Base-by-base conservation (phyloP, 2,113 vertebrate species). In the Epinephelus lanceolatus region DNA sequence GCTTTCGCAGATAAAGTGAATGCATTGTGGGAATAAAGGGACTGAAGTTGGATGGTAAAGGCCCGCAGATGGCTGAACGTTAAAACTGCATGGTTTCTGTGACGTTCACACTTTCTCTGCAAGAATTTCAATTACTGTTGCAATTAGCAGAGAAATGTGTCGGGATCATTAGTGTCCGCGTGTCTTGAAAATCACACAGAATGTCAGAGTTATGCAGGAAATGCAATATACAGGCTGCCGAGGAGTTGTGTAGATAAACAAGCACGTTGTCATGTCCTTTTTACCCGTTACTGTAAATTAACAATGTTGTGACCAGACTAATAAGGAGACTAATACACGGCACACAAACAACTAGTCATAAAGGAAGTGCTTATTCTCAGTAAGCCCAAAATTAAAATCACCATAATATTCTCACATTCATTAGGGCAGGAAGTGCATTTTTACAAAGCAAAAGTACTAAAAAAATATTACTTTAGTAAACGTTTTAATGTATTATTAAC, bases 1-100 rank as follows among this genome's bases (percentile, higher is more conserved):
- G 81, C 70, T 76, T 65, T 30, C 18, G 45, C 45, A 71, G 85
- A 89, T 86, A 84, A 86, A 90, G 71, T 74, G 57, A 78, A 83
- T 80, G 75, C 49, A 85, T 75, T 84, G 67, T 73, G 70, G 69
- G 83, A 90, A 81, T 77, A 68, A 75, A 86, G 52, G 49, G 45
- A 73, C 37, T 45, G 62, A 78, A 75, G 70, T 66, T 71, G 79
- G 78, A 85, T 69, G 3, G 63, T 61, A 68, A 78, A 81, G n/a
- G 73, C 79, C 19, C 37, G 57, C 78, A 86, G 86, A 87, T 81
- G 82, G 82, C 72, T 81, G 72, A 70, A 4, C n/a, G 1, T 23
- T 81, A 53, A 47, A 71, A 79, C 60, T 71, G 78, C 63, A 83
- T 23, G 61, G 10, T 66, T 81, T 74, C 33, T 55, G 70, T 77